These are phyloP conservation scores for Oreotrochilus melanogaster DNA, from an alignment of 2,113 vertebrate genomes.

Conservation along the genomic window DNA sequence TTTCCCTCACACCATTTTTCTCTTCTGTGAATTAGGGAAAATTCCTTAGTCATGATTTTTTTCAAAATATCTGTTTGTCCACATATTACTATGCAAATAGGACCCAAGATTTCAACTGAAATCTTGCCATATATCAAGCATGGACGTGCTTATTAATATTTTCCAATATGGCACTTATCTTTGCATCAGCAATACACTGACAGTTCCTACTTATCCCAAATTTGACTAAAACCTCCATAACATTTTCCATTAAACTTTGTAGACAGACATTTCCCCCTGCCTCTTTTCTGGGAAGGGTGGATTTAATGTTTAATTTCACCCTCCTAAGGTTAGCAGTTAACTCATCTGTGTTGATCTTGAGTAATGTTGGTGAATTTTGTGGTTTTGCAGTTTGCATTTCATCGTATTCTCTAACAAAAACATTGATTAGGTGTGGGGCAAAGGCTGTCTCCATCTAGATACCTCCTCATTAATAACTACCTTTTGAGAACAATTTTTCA, in stretches of 20 bases:
- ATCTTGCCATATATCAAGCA: background rate
- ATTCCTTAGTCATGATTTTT: background rate
- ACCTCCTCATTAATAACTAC: background rate
- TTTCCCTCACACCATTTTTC: background rate
- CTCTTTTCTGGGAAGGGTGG: background rate
- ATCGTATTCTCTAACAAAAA: background rate
- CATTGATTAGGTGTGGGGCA: background rate
- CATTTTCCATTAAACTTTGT: background rate
- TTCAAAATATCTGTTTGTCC: background rate
- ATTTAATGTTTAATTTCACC: constrained; percentile 50
- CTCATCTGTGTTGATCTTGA: constrained; percentile 13
- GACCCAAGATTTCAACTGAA: background rate
- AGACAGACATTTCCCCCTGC: background rate
- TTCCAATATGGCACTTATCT: background rate
- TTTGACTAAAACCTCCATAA: background rate
- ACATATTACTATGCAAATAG: background rate
- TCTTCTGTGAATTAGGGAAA: background rate
- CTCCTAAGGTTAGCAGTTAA: background rate
- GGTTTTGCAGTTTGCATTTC: constrained; percentile 8
- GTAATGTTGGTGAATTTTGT: background rate
- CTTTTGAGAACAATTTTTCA: background rate
- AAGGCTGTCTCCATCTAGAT: background rate
- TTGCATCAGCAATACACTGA: background rate
- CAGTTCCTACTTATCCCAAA: background rate
- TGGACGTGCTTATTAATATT: background rate